Base-by-base conservation (phyloP, 2,797 vertebrate species). In the Epinephelus malabaricus region DNA sequence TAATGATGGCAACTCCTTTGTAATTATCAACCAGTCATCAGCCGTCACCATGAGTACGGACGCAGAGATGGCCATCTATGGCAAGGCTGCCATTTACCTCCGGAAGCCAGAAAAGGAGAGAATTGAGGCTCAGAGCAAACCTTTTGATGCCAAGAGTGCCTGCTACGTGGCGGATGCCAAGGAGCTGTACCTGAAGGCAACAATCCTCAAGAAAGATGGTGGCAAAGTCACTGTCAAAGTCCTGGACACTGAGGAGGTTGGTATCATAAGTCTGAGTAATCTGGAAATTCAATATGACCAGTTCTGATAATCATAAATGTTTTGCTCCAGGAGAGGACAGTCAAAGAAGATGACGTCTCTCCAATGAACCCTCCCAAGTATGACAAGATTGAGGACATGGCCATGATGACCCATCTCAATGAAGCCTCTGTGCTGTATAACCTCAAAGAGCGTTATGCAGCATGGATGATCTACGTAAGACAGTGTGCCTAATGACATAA, bases 181-280 rank as follows among this genome's bases (percentile, higher is more conserved):
- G n/a, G n/a, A n/a, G n/a, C 91, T 96, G 84, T 97, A 96, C 67
- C 38, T 97, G 67, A 98, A 98, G 92, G 95, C 43, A 8, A 88
- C 69, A 3, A 87, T 98, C 67, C 11, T 95, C 65, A 96, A 95
- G 70, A 96, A 85, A 77, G 96, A 97, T 1, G 50, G 76, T 1
- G 96, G 67, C 15, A 97, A 97, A 80, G 87, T 95, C 94, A 97
- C 96, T 0, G 95, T 95, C 67, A 96, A 97, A 93, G 88, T 90
- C 63, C 27, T 95, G 11, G 94, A 93, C 0, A 85, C 65, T 25
- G 0, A 89, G 3, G 93, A 93, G 85, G 92, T 92, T 27, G 6
- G 89, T 83, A 76, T 78, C 19, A 43, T 25, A 64, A 64, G 55
- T 76, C 17, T 69, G 4, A 49, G 2, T 49, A 0, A 61, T 8